These are phyloP conservation scores for Hypotaenidia philippensis DNA, from an alignment of 2,797 vertebrate species.

Conservation along the genomic window DNA sequence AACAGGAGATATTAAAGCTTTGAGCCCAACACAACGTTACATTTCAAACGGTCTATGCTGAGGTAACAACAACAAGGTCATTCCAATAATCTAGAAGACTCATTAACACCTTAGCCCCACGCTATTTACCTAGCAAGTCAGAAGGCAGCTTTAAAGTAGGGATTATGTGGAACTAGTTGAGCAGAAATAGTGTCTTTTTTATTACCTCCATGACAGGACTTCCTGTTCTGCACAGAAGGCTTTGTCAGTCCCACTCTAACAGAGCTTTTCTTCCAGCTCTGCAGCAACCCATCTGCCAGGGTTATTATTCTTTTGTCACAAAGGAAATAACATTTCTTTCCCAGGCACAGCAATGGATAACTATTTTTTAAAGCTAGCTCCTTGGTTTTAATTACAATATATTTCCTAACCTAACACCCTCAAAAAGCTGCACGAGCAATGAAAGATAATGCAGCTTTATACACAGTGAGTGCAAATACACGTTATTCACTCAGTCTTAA, in stretches of 20 bases:
- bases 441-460: slow-evolving; percentile 39
- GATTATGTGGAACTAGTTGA: slow-evolving; percentile 16
- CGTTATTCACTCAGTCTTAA: slow-evolving; percentile 36
- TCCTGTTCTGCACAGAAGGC: slow-evolving; percentile 21
- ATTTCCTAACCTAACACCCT: slow-evolving; percentile 38
- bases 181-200: slow-evolving; percentile 12
- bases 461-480: neutral
- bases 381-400: slow-evolving; percentile 63
- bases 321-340: slow-evolving; percentile 65
- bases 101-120: neutral
- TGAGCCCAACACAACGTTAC: neutral
- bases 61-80: neutral
- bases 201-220: neutral
- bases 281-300: slow-evolving; percentile 60
- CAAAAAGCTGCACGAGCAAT: slow-evolving; percentile 29
- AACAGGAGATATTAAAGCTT: neutral
- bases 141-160: neutral
- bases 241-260: slow-evolving; percentile 52
- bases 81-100: neutral
- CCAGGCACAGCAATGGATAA: slow-evolving; percentile 9
- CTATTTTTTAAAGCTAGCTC: slow-evolving; percentile 54
- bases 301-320: slow-evolving; percentile 72
- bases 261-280: slow-evolving; percentile 55
- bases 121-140: neutral
- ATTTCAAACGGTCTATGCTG: neutral